Evolutionary conservation across 2,888 invertebrate species (phyloP).

Genomic region (Epistrophella euchroma): DNA sequence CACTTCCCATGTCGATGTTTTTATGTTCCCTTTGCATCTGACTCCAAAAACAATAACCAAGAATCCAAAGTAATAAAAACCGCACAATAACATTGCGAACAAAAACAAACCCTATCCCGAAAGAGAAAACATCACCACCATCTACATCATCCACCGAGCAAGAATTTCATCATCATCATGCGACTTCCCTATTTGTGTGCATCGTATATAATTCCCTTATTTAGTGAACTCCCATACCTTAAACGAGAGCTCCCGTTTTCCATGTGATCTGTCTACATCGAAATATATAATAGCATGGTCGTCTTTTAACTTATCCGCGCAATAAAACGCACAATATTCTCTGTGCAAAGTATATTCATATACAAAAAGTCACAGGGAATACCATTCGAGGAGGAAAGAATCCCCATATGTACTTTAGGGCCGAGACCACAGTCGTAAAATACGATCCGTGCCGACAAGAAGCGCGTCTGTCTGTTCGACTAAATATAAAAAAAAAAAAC

Average conservation of each 20-base stretch:
- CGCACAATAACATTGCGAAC: constrained; percentile 30
- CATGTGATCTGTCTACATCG: constrained; percentile 50
- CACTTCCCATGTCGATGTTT: constrained; percentile 28
- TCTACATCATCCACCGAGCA: constrained; percentile 31
- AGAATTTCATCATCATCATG: constrained; percentile 55
- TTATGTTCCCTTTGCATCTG: constrained; percentile 2
- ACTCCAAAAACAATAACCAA: constrained; percentile 36
- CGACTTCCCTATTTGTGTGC: constrained; percentile 69
- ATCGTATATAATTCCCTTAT: constrained; percentile 60
- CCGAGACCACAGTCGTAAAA: constrained; percentile 68
- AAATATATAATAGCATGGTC: constrained; percentile 35
- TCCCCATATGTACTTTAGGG: constrained; percentile 55
- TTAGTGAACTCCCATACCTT: constrained; percentile 68
- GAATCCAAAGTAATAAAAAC: constrained; percentile 18
- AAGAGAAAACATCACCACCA: constrained; percentile 42
- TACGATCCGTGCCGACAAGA: constrained; percentile 69
- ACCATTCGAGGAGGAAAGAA: constrained; percentile 38
- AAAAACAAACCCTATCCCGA: constrained; percentile 46
- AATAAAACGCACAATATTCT: constrained; percentile 39
- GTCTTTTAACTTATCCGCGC: constrained; percentile 49
- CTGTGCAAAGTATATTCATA: constrained; percentile 8
- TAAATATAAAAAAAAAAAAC: constrained; percentile 12
- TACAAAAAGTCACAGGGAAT: constrained; percentile 39
- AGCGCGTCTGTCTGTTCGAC: constrained; percentile 48
- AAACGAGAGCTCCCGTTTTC: constrained; percentile 66